phyloP scores from a whole-genome alignment of 2,113 vertebrate genomes.

The Mesembrinibis cayennensis region DNA sequence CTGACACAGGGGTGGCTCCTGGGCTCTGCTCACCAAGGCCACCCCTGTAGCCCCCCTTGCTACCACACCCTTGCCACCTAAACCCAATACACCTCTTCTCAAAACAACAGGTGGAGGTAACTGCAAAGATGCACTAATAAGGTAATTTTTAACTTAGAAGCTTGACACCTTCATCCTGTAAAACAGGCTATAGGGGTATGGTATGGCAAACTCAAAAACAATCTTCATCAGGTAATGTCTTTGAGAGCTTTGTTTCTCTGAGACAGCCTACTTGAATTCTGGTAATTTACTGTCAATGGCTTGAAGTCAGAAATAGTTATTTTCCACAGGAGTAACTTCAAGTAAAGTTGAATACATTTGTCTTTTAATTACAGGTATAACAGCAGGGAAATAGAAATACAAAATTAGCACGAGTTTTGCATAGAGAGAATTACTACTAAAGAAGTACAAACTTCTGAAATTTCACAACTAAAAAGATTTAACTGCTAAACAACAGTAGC shows the following conservation, averaged over 20 bases:
- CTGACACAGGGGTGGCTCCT: background rate
- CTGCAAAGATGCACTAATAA: background rate
- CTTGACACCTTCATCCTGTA: background rate
- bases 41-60: background rate
- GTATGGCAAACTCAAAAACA: background rate
- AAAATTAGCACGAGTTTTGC: slow-evolving; percentile 55
- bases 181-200: accelerated
- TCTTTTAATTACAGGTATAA: slow-evolving; percentile 58
- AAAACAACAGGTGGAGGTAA: background rate
- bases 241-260: background rate
- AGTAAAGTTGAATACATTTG: slow-evolving; percentile 6
- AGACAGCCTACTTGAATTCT: background rate
- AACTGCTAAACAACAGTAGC: slow-evolving; percentile 35
- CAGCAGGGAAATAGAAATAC: slow-evolving; percentile 49
- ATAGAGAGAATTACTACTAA: slow-evolving; percentile 54
- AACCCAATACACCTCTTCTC: background rate
- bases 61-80: background rate
- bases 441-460: slow-evolving; percentile 53
- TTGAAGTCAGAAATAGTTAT: background rate
- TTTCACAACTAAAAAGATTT: slow-evolving; percentile 25
- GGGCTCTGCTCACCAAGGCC: too few relatives aligned
- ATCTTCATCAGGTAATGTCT: background rate
- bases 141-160: background rate
- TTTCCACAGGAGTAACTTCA: slow-evolving; percentile 28
- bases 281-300: background rate